These are phyloP conservation scores for Chymomyza caudatula DNA, from an alignment of 2,888 invertebrate genomes.

Conservation along the genomic window DNA sequence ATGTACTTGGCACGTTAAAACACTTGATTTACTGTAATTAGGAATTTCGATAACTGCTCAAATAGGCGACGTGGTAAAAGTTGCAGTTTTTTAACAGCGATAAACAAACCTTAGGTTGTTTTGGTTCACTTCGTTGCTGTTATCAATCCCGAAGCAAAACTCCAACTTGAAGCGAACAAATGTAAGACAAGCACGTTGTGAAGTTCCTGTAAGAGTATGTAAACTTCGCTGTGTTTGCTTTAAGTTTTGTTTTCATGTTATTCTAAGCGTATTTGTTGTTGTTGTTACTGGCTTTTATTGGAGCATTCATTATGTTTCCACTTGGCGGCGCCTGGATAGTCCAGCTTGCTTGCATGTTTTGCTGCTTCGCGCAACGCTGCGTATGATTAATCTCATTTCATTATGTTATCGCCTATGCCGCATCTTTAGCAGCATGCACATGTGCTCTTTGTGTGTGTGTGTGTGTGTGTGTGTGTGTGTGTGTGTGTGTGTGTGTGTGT, in stretches of 20 bases:
- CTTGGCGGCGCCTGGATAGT: neutral
- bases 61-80: too few relatives aligned
- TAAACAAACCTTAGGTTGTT: too few relatives aligned
- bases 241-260: neutral
- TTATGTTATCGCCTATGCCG: conserved; percentile 52
- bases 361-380: conserved; percentile 37
- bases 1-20: too few relatives aligned
- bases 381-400: conserved; percentile 72
- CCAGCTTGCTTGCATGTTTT: neutral
- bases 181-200: too few relatives aligned
- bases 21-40: too few relatives aligned
- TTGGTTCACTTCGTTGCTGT: too few relatives aligned
- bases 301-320: conserved; percentile 9
- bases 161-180: too few relatives aligned
- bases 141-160: too few relatives aligned
- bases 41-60: too few relatives aligned
- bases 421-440: conserved; percentile 23
- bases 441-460: neutral
- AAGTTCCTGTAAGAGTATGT: neutral
- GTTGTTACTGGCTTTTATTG: conserved; percentile 2
- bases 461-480: conserved; percentile 1
- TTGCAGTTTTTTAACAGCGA: too few relatives aligned
- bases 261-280: neutral
- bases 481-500: neutral
- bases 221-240: neutral